Evolutionary conservation across 2,797 vertebrate genomes (phyloP).

Genomic region (Melanogrammus aeglefinus): DNA sequence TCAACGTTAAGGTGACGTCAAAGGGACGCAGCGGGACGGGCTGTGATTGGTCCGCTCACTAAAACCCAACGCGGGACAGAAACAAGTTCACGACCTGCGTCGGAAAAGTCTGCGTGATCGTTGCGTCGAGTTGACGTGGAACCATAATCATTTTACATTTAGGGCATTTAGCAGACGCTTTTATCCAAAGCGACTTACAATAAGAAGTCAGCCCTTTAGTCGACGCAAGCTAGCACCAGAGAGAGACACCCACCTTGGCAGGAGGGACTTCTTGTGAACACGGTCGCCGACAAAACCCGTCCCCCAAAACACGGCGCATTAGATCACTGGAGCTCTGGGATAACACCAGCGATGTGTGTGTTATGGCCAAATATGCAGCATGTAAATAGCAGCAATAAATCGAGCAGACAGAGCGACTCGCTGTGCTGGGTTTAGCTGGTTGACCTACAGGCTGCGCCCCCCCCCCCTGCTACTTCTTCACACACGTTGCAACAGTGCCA

Average conservation of each 20-base stretch:
- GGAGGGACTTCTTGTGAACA: slow-evolving; percentile 53
- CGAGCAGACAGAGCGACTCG: slow-evolving; percentile 16
- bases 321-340: slow-evolving; percentile 38
- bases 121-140: no score
- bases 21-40: no score
- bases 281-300: slow-evolving; percentile 64
- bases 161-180: no score
- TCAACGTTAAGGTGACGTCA: no score
- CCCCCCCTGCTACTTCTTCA: slow-evolving; percentile 25
- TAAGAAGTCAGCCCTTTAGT: neutral
- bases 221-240: slow-evolving; percentile 13
- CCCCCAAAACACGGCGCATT: slow-evolving; percentile 36
- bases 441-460: slow-evolving; percentile 9
- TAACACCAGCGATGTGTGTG: slow-evolving; percentile 25
- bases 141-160: no score
- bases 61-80: no score
- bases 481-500: neutral
- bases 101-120: no score
- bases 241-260: slow-evolving; percentile 10
- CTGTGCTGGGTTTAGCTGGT: slow-evolving; percentile 6
- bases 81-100: no score
- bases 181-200: no score
- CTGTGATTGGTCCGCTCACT: no score
- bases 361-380: slow-evolving; percentile 39
- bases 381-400: slow-evolving; percentile 29